Evolutionary conservation across 2,113 vertebrate species (phyloP).

Genomic region (Spermophilus dauricus): DNA sequence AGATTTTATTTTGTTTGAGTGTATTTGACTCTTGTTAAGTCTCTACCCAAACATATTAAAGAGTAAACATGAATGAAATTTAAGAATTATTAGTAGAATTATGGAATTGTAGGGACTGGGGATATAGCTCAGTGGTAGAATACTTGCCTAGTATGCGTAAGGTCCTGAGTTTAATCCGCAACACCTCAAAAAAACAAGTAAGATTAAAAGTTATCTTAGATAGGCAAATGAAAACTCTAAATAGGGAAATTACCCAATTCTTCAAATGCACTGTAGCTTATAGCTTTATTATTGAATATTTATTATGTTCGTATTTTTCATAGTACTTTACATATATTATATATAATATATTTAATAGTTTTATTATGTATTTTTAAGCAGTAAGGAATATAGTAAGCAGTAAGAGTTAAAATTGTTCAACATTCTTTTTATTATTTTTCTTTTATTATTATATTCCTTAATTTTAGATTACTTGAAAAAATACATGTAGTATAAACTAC

Average conservation of each 20-base stretch:
- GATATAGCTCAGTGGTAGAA: neutral
- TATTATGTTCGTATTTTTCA: slow-evolving; percentile 34
- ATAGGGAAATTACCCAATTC: neutral
- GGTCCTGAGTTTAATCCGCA: neutral
- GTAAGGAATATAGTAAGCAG: neutral
- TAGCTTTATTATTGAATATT: slow-evolving; percentile 1
- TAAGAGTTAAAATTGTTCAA: neutral
- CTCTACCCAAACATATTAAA: slow-evolving; percentile 6
- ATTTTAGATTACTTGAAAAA: slow-evolving; percentile 47
- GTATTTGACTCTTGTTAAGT: neutral
- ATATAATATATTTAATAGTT: slow-evolving; percentile 38
- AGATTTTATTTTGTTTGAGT: slow-evolving; percentile 23
- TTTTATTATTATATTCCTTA: slow-evolving; percentile 48
- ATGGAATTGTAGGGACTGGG: neutral
- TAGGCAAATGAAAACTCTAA: slow-evolving; percentile 14
- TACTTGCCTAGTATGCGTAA: too few species aligned
- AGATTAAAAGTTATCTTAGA: neutral
- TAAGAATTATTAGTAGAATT: slow-evolving; percentile 29
- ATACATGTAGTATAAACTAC: too few species aligned
- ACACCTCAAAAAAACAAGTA: neutral
- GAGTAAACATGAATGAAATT: slow-evolving; percentile 10
- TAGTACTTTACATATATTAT: neutral
- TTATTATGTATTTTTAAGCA: neutral
- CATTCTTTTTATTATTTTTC: slow-evolving; percentile 39
- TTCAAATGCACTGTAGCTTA: slow-evolving; percentile 9